These are phyloP conservation scores for Neoitamus cyanurus DNA, from an alignment of 2,888 invertebrate species.

Conservation along the genomic window DNA sequence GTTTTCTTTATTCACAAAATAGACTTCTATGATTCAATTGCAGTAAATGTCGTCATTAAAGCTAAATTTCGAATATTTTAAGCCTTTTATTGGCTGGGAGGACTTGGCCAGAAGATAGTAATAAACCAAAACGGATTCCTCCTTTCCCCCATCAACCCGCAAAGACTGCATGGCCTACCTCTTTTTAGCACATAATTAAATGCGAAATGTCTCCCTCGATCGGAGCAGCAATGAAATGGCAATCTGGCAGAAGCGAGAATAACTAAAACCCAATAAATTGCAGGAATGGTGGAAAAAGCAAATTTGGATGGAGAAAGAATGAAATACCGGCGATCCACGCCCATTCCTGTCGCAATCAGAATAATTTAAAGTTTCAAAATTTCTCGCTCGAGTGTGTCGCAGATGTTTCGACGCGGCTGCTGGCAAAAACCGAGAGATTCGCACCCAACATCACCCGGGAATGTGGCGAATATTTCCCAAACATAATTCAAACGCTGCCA, in stretches of 20 bases:
- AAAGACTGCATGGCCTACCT: too few relatives aligned
- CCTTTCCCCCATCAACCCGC: too few relatives aligned
- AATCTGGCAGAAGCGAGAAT: background rate
- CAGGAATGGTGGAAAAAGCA: background rate
- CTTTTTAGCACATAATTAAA: background rate
- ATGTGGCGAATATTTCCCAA: background rate
- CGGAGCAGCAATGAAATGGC: background rate
- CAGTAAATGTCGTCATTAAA: too few relatives aligned
- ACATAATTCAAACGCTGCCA: background rate
- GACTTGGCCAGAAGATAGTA: too few relatives aligned
- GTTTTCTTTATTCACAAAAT: too few relatives aligned
- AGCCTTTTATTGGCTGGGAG: too few relatives aligned
- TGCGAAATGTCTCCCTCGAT: background rate
- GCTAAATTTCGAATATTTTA: too few relatives aligned
- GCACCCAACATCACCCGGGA: background rate
- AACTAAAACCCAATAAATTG: background rate
- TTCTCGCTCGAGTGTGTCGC: background rate
- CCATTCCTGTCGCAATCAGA: background rate
- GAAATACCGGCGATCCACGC: background rate
- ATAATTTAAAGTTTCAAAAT: slow-evolving; percentile 1
- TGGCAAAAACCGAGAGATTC: background rate
- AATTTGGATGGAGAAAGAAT: background rate
- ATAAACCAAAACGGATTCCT: background rate
- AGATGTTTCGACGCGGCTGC: background rate
- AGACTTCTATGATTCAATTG: too few relatives aligned